These are phyloP conservation scores for Parazoanthus swiftii DNA, from an alignment of 92 coral and sea anemone species.

Conservation along the genomic window DNA sequence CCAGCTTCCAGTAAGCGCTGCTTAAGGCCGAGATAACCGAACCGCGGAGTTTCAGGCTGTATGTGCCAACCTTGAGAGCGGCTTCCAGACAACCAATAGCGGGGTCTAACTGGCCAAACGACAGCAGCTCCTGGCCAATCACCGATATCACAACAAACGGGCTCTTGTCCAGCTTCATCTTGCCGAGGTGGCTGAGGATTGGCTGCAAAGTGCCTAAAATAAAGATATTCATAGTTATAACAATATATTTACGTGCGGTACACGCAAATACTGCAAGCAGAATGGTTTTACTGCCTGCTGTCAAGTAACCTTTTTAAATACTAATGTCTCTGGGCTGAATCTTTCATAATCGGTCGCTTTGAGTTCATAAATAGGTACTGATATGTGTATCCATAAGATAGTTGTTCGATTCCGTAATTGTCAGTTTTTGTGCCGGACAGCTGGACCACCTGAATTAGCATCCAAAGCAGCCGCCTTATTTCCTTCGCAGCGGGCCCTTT, in stretches of 20 bases:
- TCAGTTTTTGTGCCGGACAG: too few species aligned
- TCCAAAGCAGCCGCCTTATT: too few species aligned
- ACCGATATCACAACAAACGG: conserved; percentile 97
- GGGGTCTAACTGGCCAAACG: conserved; percentile 77
- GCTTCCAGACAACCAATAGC: conserved; percentile 96
- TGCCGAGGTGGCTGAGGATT: conserved; percentile 75
- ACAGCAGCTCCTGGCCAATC: conserved; percentile 93
- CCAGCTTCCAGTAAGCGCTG: conserved; percentile 98
- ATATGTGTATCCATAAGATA: too few species aligned
- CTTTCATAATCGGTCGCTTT: too few species aligned
- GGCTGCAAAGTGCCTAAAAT: conserved; percentile 74
- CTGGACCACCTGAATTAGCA: too few species aligned
- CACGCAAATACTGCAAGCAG: too few species aligned
- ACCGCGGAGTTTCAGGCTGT: conserved; percentile 92
- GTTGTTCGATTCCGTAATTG: too few species aligned
- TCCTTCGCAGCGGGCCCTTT: too few species aligned
- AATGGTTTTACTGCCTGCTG: too few species aligned
- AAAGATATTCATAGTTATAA: neutral
- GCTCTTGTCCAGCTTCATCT: conserved; percentile 87
- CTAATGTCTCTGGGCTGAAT: too few species aligned
- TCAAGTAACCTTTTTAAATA: too few species aligned
- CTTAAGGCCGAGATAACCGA: conserved; percentile 97
- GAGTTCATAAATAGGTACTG: too few species aligned
- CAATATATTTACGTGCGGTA: neutral
- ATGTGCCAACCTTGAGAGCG: conserved; percentile 90